phyloP scores from a whole-genome alignment of 2,113 vertebrate species.

The Bostrychus sinensis region DNA sequence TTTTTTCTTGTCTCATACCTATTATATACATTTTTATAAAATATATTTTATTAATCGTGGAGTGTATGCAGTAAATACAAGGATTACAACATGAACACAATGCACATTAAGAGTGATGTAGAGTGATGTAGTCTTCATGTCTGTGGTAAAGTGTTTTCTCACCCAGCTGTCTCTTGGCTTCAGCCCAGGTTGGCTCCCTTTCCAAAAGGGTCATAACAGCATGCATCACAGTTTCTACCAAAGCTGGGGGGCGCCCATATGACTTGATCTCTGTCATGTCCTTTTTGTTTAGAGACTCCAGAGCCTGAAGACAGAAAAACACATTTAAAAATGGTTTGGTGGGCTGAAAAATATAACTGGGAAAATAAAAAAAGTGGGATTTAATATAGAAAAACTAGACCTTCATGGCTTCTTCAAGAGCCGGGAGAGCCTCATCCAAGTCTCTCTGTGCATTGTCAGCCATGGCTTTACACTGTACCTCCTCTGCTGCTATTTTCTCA shows the following conservation, averaged over 20 bases:
- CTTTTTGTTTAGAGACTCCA: constrained; percentile 91
- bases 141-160: too few relatives aligned
- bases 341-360: not conserved
- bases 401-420: constrained; percentile 89
- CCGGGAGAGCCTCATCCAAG: constrained; percentile 87
- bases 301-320: constrained; percentile 72
- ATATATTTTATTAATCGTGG: too few relatives aligned
- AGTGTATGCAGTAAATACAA: too few relatives aligned
- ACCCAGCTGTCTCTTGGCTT: constrained; percentile 92
- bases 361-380: not conserved
- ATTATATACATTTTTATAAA: too few relatives aligned
- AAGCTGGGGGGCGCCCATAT: constrained; percentile 84
- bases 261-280: constrained; percentile 93
- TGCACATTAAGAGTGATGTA: too few relatives aligned
- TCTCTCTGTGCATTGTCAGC: constrained; percentile 89
- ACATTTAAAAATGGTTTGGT: not conserved
- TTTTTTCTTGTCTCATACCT: too few relatives aligned
- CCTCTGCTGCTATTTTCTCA: constrained; percentile 85
- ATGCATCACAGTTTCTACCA: constrained; percentile 91
- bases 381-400: constrained; percentile 56
- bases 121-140: too few relatives aligned
- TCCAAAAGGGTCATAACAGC: constrained; percentile 90
- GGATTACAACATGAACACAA: too few relatives aligned
- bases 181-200: constrained; percentile 88
- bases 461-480: constrained; percentile 85